phyloP scores from a whole-genome alignment of 2,888 invertebrate genomes.

The Metacarcinus magister region DNA sequence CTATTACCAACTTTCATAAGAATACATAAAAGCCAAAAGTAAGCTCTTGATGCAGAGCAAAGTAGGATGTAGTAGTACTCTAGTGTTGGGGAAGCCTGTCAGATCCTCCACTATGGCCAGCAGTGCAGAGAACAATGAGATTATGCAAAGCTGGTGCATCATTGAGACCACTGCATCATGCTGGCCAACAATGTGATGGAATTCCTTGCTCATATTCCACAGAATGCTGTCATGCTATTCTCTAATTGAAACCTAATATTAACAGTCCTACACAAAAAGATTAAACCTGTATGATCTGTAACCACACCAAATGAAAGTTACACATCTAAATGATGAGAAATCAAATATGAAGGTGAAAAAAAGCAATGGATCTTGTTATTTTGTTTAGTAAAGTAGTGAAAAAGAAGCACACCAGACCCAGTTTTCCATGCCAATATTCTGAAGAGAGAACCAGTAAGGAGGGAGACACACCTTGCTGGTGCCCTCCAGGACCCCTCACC shows the following conservation, averaged over 20 bases:
- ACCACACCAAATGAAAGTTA: not conserved
- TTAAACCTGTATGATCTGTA: not conserved
- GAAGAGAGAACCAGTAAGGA: not conserved
- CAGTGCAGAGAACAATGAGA: conserved; percentile 67
- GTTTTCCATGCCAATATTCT: not conserved
- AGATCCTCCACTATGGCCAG: conserved; percentile 53
- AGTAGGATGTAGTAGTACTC: not conserved
- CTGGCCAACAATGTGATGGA: conserved; percentile 43
- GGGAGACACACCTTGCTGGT: conserved; percentile 32
- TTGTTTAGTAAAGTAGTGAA: not conserved
- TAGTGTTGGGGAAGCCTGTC: not conserved
- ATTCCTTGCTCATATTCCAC: conserved; percentile 52
- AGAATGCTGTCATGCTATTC: conserved; percentile 55
- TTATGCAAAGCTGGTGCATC: conserved; percentile 69
- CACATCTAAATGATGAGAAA: not conserved
- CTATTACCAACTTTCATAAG: not conserved
- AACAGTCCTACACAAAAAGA: conserved; percentile 22
- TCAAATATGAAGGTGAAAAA: not conserved
- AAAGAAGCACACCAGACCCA: conserved; percentile 48
- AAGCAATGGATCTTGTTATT: conserved; percentile 3
- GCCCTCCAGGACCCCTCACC: not conserved
- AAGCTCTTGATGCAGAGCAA: not conserved
- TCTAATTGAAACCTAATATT: not conserved
- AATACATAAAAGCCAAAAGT: not conserved
- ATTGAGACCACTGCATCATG: conserved; percentile 62